These are phyloP conservation scores for Agrochola lychnidis DNA, from an alignment of 2,888 invertebrate genomes.

Conservation along the genomic window DNA sequence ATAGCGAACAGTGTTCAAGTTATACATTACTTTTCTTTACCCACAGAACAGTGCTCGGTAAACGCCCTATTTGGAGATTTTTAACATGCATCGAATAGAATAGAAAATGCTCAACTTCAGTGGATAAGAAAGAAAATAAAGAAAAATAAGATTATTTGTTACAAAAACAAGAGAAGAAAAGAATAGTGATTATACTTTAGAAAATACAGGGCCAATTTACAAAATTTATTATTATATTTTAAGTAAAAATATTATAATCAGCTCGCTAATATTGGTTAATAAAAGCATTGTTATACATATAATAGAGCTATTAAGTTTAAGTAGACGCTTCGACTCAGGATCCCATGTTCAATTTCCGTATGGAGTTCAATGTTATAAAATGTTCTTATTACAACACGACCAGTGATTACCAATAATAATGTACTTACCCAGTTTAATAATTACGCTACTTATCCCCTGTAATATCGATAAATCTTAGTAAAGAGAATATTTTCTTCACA, in stretches of 20 bases:
- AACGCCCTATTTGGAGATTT: background rate
- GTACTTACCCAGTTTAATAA: slow-evolving; percentile 49
- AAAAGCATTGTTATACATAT: slow-evolving; percentile 51
- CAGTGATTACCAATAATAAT: slow-evolving; percentile 64
- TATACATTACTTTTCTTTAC: too few relatives aligned
- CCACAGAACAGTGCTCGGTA: too few relatives aligned
- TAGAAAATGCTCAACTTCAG: background rate
- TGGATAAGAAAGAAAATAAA: too few relatives aligned
- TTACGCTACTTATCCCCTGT: slow-evolving; percentile 60
- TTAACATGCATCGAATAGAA: background rate
- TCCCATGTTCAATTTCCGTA: slow-evolving; percentile 62
- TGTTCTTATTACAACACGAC: slow-evolving; percentile 58
- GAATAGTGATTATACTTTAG: too few relatives aligned
- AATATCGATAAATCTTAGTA: slow-evolving; percentile 59
- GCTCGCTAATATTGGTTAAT: slow-evolving; percentile 40
- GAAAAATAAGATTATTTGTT: too few relatives aligned
- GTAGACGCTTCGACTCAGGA: slow-evolving; percentile 37
- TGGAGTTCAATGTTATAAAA: slow-evolving; percentile 54
- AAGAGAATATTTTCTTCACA: slow-evolving; percentile 47
- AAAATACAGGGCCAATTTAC: too few relatives aligned
- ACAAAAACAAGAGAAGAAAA: too few relatives aligned
- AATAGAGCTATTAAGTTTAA: slow-evolving; percentile 65
- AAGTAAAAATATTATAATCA: slow-evolving; percentile 8
- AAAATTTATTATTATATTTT: background rate
- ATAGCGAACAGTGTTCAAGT: background rate